A percentile compares a stretch with the other conserved stretches of the same genome.
These are phyloP conservation scores for Progne subis DNA, from an alignment of 2,113 vertebrate genomes.

Conservation along the genomic window DNA sequence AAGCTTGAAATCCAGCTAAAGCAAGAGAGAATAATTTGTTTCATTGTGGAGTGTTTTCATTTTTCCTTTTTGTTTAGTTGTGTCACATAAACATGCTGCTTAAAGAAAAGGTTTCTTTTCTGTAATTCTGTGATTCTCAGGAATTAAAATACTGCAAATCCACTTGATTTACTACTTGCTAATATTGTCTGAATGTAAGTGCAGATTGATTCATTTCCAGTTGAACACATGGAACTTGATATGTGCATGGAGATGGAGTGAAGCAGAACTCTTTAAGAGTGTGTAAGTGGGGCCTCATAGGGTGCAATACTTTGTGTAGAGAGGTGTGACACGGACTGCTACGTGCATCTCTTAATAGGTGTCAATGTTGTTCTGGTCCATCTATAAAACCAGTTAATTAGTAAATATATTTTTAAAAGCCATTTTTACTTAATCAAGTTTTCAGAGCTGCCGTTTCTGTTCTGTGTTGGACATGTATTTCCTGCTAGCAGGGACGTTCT, in stretches of 20 bases:
- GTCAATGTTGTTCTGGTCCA: neutral
- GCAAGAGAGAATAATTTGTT: neutral
- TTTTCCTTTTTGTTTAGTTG: neutral
- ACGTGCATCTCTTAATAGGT: neutral
- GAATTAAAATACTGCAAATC: neutral
- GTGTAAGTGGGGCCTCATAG: neutral
- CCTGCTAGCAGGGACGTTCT: neutral
- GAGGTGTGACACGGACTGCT: neutral
- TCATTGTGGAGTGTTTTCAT: neutral
- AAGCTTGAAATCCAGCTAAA: neutral
- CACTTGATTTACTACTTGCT: neutral
- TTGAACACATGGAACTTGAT: neutral
- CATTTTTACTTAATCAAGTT: neutral
- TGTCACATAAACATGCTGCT: neutral
- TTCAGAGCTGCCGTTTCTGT: neutral
- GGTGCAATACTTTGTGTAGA: neutral
- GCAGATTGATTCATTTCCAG: rapidly evolving
- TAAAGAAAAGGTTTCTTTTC: neutral
- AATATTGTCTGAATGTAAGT: neutral
- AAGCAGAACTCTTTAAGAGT: neutral
- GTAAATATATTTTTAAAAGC: neutral
- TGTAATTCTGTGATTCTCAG: neutral
- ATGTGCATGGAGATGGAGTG: neutral
- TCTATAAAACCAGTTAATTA: neutral
- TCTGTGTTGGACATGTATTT: neutral